A percentile compares a stretch with the other conserved stretches of the same genome.
phyloP scores from a whole-genome alignment of 2,113 vertebrate genomes.

The Rallus limicola region DNA sequence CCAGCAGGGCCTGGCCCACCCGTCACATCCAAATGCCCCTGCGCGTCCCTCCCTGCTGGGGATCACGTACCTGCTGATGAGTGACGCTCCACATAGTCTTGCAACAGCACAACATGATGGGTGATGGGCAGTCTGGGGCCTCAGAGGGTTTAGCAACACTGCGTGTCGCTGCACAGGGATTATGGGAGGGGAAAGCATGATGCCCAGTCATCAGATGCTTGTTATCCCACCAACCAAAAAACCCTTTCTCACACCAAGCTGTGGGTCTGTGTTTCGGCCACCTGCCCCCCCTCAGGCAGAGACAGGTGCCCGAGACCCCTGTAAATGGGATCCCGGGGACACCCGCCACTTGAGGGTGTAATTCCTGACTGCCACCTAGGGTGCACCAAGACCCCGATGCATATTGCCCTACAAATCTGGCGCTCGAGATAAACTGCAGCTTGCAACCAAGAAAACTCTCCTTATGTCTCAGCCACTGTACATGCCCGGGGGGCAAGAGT shows the following conservation, averaged over 20 bases:
- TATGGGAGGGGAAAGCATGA: fast-evolving
- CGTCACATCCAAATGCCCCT: not conserved
- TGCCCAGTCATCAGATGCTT: not conserved
- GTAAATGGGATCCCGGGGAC: not conserved
- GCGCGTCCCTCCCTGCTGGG: not conserved
- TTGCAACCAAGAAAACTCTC: not conserved
- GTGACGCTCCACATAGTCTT: not conserved
- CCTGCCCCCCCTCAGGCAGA: not conserved
- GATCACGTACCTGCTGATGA: fast-evolving
- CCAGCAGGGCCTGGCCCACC: not conserved
- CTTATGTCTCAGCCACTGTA: not conserved
- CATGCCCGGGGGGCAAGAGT: not conserved
- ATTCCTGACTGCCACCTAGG: not conserved
- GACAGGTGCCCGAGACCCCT: not conserved
- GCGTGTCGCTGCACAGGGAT: not conserved
- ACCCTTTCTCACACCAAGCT: not conserved
- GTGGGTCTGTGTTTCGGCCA: not conserved
- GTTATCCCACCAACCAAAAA: not conserved
- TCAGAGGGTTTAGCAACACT: not conserved
- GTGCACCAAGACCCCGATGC: too few species aligned
- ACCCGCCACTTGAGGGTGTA: not conserved
- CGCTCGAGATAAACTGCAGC: not conserved
- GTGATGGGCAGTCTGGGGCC: fast-evolving
- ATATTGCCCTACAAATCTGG: not conserved
- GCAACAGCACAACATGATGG: not conserved